Conservation (phyloP, 1,140 invertebrate genomes). For the Protaetia brevitarsis region DNA sequence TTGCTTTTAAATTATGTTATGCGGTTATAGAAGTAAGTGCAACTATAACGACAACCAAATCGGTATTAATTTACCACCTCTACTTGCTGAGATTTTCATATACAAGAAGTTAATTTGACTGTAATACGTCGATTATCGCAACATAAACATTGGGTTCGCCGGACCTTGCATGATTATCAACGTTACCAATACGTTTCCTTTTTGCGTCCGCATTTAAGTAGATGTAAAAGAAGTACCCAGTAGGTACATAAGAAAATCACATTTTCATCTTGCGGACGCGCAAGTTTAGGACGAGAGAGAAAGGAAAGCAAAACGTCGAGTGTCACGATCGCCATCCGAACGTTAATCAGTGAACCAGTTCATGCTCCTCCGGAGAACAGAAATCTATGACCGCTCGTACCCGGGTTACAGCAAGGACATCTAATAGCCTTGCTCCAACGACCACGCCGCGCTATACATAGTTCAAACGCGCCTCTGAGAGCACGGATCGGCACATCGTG, state of each 20-base stretch:
- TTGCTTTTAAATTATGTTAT: too few species aligned
- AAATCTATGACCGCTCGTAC: slow-evolving; percentile 8
- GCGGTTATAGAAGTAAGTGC: too few species aligned
- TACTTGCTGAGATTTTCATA: too few species aligned
- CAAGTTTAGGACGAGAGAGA: not conserved
- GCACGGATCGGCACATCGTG: not conserved
- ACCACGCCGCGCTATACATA: not conserved
- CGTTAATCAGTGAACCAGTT: slow-evolving; percentile 13
- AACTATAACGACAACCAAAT: too few species aligned
- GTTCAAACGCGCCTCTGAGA: not conserved
- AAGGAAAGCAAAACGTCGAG: not conserved
- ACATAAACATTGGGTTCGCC: too few species aligned
- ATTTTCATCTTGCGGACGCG: not conserved
- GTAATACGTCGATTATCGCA: too few species aligned
- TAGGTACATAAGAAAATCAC: not conserved
- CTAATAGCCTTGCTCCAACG: not conserved
- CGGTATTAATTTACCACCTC: too few species aligned
- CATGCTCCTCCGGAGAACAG: slow-evolving; percentile 12
- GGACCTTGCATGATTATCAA: too few species aligned
- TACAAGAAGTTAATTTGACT: too few species aligned
- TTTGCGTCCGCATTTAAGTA: slow-evolving; percentile 7
- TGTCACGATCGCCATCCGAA: not conserved
- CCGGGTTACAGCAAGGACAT: slow-evolving; percentile 9
- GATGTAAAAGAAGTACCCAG: too few species aligned
- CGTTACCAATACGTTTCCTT: too few species aligned